Evolutionary conservation across 2,113 vertebrate species (phyloP).

Genomic region (Microcebus jonahi): DNA sequence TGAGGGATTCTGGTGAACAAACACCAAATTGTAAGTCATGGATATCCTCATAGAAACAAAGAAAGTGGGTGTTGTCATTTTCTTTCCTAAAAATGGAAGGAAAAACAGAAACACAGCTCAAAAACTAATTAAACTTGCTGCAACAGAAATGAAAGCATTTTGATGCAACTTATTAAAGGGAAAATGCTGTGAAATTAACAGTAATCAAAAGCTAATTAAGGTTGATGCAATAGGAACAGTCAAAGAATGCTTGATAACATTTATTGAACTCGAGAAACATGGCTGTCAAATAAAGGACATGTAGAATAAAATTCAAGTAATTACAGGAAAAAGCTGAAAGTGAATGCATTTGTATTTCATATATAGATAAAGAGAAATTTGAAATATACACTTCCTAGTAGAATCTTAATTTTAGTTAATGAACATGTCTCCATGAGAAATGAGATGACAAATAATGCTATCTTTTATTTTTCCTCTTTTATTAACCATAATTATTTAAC

Average conservation of each 20-base stretch:
- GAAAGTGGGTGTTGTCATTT: constrained; percentile 59
- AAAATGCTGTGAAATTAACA: constrained; percentile 90
- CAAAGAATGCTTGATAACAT: constrained; percentile 88
- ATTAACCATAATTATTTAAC: background rate
- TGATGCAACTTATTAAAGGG: constrained; percentile 86
- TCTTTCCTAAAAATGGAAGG: constrained; percentile 74
- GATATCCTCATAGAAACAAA: constrained; percentile 72
- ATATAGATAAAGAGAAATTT: constrained; percentile 70
- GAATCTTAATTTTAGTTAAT: constrained; percentile 67
- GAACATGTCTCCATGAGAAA: constrained; percentile 52
- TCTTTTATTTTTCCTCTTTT: background rate
- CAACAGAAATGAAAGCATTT: constrained; percentile 85
- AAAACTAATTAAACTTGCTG: constrained; percentile 88
- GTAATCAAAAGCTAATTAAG: constrained; percentile 91
- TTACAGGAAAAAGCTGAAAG: constrained; percentile 81
- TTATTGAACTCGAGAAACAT: constrained; percentile 87
- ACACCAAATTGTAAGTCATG: constrained; percentile 64
- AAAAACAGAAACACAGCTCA: constrained; percentile 84
- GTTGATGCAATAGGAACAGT: constrained; percentile 85
- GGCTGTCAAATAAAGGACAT: constrained; percentile 81
- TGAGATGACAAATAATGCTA: background rate
- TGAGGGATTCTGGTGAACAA: background rate
- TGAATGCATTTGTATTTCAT: constrained; percentile 73
- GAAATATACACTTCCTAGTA: constrained; percentile 71
- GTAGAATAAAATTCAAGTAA: constrained; percentile 85